Percentiles rank a stretch among this genome's conserved stretches.
These are phyloP conservation scores for Semibalanus balanoides DNA, from an alignment of 1,140 invertebrate species.

Conservation along the genomic window DNA sequence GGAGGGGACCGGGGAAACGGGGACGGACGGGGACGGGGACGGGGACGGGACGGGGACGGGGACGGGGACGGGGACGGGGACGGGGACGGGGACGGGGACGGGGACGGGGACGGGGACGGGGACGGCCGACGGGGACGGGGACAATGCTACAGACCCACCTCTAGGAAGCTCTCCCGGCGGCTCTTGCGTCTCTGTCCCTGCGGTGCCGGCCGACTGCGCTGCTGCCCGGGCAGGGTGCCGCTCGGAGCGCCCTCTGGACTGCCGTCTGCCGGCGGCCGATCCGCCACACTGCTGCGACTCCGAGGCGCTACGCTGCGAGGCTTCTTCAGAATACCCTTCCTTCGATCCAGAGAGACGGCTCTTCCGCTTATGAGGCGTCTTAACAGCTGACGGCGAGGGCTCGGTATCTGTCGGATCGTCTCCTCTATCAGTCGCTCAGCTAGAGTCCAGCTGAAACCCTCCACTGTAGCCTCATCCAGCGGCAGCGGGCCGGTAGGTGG, in stretches of 20 bases:
- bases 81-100: too few species aligned
- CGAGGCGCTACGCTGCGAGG: too few species aligned
- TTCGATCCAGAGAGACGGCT: neutral
- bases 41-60: too few species aligned
- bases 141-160: too few species aligned
- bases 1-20: too few species aligned
- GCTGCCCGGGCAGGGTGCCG: neutral
- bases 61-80: too few species aligned
- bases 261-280: too few species aligned
- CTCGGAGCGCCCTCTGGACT: neutral
- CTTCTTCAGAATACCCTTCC: neutral
- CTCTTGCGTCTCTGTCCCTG: neutral
- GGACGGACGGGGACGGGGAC: too few species aligned
- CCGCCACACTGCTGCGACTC: neutral
- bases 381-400: neutral
- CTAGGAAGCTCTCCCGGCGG: neutral
- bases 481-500: neutral
- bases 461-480: slow-evolving; percentile 17
- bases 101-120: too few species aligned
- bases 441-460: slow-evolving; percentile 18
- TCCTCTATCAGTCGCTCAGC: slow-evolving; percentile 17
- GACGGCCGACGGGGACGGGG: too few species aligned
- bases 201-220: too few species aligned
- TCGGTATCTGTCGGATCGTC: slow-evolving; percentile 2
- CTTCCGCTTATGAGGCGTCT: neutral